These are phyloP conservation scores for Schizaphis graminum DNA, from an alignment of 2,888 invertebrate genomes.

Conservation along the genomic window DNA sequence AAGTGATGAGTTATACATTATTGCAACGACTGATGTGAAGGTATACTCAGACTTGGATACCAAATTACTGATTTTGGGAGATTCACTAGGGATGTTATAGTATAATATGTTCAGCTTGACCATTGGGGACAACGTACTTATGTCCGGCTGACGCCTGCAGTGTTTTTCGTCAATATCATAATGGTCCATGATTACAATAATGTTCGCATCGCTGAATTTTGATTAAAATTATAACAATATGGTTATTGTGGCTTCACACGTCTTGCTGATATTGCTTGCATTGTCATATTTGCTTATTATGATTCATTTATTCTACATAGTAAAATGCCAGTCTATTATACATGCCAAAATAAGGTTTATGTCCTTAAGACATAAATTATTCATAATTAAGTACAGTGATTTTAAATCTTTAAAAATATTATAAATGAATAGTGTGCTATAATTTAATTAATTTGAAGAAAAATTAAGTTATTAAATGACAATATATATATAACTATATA, in stretches of 20 bases:
- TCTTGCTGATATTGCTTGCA: background rate
- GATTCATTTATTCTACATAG: background rate
- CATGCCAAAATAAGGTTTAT: background rate
- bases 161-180: background rate
- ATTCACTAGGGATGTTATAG: too few relatives aligned
- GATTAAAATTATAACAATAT: background rate
- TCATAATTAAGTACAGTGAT: background rate
- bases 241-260: background rate
- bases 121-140: background rate
- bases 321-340: background rate
- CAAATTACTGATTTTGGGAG: background rate
- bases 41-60: background rate
- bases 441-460: background rate
- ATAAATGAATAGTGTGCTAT: background rate
- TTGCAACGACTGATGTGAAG: background rate
- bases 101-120: background rate
- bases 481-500: too few relatives aligned
- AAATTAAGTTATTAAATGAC: too few relatives aligned
- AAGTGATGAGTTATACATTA: background rate
- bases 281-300: background rate
- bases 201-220: background rate
- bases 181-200: background rate
- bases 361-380: background rate
- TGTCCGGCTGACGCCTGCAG: background rate
- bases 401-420: background rate